These are phyloP conservation scores for Noctua pronuba DNA, from an alignment of 2,888 invertebrate genomes.

Conservation along the genomic window DNA sequence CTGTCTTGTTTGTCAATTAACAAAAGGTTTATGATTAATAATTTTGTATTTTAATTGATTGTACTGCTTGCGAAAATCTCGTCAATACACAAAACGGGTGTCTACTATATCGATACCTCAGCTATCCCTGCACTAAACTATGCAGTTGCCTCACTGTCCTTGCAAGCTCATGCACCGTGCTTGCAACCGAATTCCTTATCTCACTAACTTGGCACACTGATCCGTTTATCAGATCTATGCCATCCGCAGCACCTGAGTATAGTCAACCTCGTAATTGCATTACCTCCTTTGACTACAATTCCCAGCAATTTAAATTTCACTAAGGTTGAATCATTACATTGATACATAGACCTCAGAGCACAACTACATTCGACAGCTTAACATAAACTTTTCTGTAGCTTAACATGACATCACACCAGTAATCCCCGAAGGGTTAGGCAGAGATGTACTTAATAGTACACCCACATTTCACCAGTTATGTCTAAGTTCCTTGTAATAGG, in stretches of 20 bases:
- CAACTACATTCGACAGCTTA: too few species aligned
- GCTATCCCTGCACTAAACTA: constrained; percentile 29
- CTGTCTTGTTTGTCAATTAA: background rate
- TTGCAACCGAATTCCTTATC: constrained; percentile 55
- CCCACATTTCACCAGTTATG: too few species aligned
- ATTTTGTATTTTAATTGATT: background rate
- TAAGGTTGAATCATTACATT: background rate
- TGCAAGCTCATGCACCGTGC: constrained; percentile 50
- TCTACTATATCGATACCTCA: background rate
- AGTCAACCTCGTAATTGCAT: background rate
- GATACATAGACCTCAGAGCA: background rate
- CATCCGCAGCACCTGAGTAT: constrained; percentile 27
- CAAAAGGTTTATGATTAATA: background rate
- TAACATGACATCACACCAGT: too few species aligned
- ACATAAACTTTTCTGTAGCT: too few species aligned
- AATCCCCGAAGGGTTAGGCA: too few species aligned
- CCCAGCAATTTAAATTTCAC: background rate
- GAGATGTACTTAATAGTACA: too few species aligned
- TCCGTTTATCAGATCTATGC: constrained; percentile 54
- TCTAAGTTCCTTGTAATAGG: too few species aligned
- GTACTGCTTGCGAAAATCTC: background rate
- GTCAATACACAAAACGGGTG: background rate
- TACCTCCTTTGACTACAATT: background rate
- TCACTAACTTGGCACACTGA: constrained; percentile 38
- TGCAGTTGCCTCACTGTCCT: constrained; percentile 61